A percentile compares a stretch with the other conserved stretches of the same genome.
phyloP scores from a whole-genome alignment of 2,113 vertebrate genomes.

The Lamprologus ornatipinnis region DNA sequence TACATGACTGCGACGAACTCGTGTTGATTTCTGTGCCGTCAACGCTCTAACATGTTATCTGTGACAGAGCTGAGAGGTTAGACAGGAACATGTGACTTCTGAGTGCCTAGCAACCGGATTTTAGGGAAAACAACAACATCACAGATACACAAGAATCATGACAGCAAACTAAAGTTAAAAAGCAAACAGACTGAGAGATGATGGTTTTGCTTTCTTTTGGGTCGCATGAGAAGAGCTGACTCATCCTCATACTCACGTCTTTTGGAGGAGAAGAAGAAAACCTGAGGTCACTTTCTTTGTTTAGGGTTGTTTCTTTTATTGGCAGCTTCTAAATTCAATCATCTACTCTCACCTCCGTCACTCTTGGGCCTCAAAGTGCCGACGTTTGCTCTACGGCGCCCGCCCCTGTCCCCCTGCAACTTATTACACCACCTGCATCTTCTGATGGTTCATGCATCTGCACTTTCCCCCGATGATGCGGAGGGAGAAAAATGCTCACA shows the following conservation, averaged over 20 bases:
- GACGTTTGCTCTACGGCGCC: neutral
- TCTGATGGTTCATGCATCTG: neutral
- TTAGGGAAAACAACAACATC: neutral
- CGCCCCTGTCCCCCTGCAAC: neutral
- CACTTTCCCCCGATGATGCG: neutral
- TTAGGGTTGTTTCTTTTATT: neutral
- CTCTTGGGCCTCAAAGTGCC: neutral
- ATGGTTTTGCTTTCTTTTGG: neutral
- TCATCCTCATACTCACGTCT: neutral
- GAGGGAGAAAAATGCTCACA: neutral
- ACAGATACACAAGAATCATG: neutral
- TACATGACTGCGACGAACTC: neutral
- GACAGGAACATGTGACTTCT: neutral
- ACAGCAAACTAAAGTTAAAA: neutral
- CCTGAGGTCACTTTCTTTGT: neutral
- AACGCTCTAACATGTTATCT: neutral
- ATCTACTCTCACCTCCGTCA: neutral
- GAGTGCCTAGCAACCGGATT: neutral
- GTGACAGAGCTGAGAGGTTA: neutral
- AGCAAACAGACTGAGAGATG: neutral
- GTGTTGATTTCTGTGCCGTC: neutral
- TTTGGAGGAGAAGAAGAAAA: neutral
- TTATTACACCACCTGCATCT: neutral
- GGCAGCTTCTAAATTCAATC: neutral
- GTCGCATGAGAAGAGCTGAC: neutral